Evolutionary conservation across 2,797 vertebrate genomes (phyloP), one percentile per base, ranked within the genome.

Genomic region (Lycodopsis pacificus): DNA sequence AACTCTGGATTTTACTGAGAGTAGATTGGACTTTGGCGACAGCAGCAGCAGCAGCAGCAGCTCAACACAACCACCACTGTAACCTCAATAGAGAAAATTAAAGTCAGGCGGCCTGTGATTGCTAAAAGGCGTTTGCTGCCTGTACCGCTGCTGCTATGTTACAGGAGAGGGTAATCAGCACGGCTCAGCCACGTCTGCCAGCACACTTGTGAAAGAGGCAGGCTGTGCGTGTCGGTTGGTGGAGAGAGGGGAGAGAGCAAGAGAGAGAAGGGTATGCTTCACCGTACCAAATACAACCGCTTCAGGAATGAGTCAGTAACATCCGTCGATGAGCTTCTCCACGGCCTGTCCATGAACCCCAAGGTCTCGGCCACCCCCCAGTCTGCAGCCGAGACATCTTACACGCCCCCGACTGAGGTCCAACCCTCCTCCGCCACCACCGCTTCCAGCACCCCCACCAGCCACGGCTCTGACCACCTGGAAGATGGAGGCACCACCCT

Each of bases 231-330:
- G 86, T 92, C 74, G 74, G 88, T 91, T 86, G 88, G 90, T 79
- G 93, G 87, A 85, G 89, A 91, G 90, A 90, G 86, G 83, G 85
- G 86, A 86, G 84, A 82, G 87, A 88, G 89, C 90, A 79, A 88
- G 89, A 95, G 96, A 97, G 96, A 95, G 95, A 97, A 96, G 98
- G 98, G 97, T 96, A 99, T 99, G 98, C 98, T 98, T 98, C 98
- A 99, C 95, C 98, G 98, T 95, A 97, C 97, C 96, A 99, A 99
- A 95, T 99, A 99, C 96, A 99, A 98, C 96, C 97, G 97, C 95
- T 99, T 99, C 97, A 99, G 97, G 96, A 99, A 99, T 96, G 98
- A 99, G 96, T 99, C 97, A 85, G 97, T 99, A 96, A 98, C 98
- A 89, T 99, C 98, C 84, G 96, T 97, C 92, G 97, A 99, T 96